Conservation (phyloP, 2,888 invertebrate species). For the Eudemis profundana region DNA sequence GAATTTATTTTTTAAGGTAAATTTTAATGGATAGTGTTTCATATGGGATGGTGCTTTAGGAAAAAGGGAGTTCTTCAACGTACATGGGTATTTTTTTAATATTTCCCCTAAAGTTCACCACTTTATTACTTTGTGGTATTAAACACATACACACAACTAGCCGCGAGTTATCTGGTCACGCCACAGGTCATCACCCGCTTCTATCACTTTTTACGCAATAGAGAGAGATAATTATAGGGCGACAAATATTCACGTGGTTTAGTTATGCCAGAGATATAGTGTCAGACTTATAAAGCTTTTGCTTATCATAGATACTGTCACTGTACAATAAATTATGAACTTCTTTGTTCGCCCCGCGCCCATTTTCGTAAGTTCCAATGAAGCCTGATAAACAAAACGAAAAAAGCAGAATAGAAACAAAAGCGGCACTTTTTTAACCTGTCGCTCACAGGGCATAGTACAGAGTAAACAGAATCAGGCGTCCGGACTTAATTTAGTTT, state of each 20-base stretch:
- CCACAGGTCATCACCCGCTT: no score
- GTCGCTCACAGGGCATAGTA: constrained; percentile 66
- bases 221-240: no score
- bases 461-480: constrained; percentile 73
- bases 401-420: constrained; percentile 50
- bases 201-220: no score
- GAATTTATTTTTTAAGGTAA: not conserved
- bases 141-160: no score
- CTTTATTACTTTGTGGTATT: no score
- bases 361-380: constrained; percentile 24
- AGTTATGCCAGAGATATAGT: no score
- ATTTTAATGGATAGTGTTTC: not conserved
- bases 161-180: no score
- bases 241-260: no score
- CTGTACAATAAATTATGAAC: not conserved
- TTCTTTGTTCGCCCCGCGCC: not conserved
- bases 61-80: no score
- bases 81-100: no score
- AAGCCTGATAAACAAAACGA: constrained; percentile 19
- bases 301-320: not conserved
- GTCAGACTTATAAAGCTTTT: no score
- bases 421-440: constrained; percentile 66
- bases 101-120: no score
- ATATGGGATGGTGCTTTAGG: not conserved
- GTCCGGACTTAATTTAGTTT: constrained; percentile 74